These are phyloP conservation scores for Ormyrus pomaceus DNA, from an alignment of 2,888 invertebrate genomes.

Conservation along the genomic window DNA sequence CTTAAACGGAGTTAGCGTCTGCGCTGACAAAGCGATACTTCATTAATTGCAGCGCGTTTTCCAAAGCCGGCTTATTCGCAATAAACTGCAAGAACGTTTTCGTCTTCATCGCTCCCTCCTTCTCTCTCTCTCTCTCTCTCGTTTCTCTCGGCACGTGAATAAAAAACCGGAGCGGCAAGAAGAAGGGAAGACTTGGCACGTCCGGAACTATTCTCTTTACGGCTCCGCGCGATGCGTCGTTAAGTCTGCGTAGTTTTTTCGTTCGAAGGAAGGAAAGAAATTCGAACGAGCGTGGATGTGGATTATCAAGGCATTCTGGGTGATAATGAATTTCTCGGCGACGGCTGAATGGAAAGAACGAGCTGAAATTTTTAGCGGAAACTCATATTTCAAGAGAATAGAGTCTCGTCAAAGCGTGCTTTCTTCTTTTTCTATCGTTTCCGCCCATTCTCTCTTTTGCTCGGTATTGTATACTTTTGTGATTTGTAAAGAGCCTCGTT, in stretches of 20 bases:
- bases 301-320: conserved; percentile 11
- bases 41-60: conserved; percentile 1
- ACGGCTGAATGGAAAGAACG: not conserved
- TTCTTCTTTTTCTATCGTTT: not conserved
- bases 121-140: no score
- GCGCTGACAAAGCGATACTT: conserved; percentile 10
- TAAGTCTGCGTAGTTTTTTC: conserved; percentile 14
- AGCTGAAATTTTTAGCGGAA: not conserved
- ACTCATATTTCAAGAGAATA: not conserved
- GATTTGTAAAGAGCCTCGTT: no score
- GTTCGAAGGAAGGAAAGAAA: not conserved
- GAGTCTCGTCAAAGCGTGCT: no score
- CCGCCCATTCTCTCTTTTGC: not conserved
- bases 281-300: conserved; percentile 1
- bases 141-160: no score
- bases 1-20: not conserved
- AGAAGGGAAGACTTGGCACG: not conserved
- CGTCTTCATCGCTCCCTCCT: not conserved
- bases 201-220: not conserved
- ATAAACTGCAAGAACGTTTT: not conserved
- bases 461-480: no score
- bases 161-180: no score
- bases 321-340: conserved; percentile 23
- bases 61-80: not conserved
- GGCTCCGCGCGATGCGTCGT: conserved; percentile 1